Base-by-base conservation (phyloP, 1,140 invertebrate species). In the Cydia amplana region DNA sequence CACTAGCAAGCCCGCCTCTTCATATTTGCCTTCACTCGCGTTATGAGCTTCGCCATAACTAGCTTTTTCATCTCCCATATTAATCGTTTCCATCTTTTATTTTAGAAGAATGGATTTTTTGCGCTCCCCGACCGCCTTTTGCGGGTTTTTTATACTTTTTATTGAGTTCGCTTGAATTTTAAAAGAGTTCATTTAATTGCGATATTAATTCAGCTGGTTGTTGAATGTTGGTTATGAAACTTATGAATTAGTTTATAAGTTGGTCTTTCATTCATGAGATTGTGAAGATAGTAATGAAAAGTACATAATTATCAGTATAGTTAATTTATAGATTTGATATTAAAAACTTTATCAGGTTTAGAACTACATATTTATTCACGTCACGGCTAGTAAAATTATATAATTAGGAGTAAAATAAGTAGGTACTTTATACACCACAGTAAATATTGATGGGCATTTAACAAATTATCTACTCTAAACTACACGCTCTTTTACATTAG, bases 11-110 rank as follows among this genome's bases (percentile, higher is more conserved):
- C 73, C 72, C 75, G 73, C 73, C 49, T 72, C 43, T 25, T 55
- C 43, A 85, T 86, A 87, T 89, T 91, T 85, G 82, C 43, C 77
- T 75, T 78, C 88, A 85, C 88, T 87, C 85, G 77, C 77, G 79
- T 80, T 86, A 85, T 84, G 80, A 86, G 81, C 76, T 83, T 86
- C 82, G 74, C 28, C 73, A 75, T 78, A 73, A 79, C 80, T 81
- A 77, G 78, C 84, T 82, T 84, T 84, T 84, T 86, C 83, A 85
- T 86, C 85, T 81, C 75, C 25, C 77, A 82, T 82, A 88, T 89
- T 89, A 87, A 89, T 82, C 85, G 84, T 91, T 91, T 90, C 87
- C 86, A 91, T 90, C 20, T 51, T 74, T 74, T 60, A 51, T 74
- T 74, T 60, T 60, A 32, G 64, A 65, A 32, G 25, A 65, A 32